A percentile compares a stretch with the other conserved stretches of the same genome.
These are phyloP conservation scores for Pristionchus exspectatus DNA, from an alignment of 2,888 invertebrate genomes.

Conservation along the genomic window DNA sequence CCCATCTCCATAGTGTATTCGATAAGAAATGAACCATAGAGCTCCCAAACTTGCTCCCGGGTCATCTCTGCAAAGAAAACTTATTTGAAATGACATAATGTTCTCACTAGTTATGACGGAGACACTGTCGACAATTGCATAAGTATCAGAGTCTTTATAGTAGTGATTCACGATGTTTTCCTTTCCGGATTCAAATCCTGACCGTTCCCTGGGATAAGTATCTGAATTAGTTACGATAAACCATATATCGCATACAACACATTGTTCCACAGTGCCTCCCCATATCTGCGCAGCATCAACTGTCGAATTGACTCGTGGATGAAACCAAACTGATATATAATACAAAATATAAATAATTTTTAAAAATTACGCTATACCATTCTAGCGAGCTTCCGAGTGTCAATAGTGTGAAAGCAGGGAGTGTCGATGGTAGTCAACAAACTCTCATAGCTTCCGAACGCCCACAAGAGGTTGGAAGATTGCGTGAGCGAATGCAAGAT, in stretches of 20 bases:
- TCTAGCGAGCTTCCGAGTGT: background rate
- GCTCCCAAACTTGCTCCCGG: slow-evolving; percentile 77
- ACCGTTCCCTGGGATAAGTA: slow-evolving; percentile 59
- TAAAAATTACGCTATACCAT: background rate
- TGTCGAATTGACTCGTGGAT: slow-evolving; percentile 77
- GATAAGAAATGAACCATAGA: slow-evolving; percentile 76
- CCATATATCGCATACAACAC: slow-evolving; percentile 65
- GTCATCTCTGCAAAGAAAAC: slow-evolving; percentile 68
- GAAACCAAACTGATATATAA: slow-evolving; percentile 73
- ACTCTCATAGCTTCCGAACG: background rate
- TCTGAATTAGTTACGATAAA: background rate
- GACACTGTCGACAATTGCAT: slow-evolving; percentile 74
- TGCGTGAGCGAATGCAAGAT: background rate
- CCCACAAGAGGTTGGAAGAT: background rate
- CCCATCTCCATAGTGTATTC: slow-evolving; percentile 78
- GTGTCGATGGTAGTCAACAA: background rate
- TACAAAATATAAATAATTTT: background rate
- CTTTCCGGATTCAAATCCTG: slow-evolving; percentile 77
- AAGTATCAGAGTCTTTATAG: slow-evolving; percentile 76
- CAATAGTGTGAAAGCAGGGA: background rate
- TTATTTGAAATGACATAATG: background rate
- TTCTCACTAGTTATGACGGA: slow-evolving; percentile 70
- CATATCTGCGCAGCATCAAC: slow-evolving; percentile 75
- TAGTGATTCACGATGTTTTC: slow-evolving; percentile 77
- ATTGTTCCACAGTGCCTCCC: slow-evolving; percentile 75